These are phyloP conservation scores for Morpho deidamia DNA, from an alignment of 2,888 invertebrate genomes.

Conservation along the genomic window DNA sequence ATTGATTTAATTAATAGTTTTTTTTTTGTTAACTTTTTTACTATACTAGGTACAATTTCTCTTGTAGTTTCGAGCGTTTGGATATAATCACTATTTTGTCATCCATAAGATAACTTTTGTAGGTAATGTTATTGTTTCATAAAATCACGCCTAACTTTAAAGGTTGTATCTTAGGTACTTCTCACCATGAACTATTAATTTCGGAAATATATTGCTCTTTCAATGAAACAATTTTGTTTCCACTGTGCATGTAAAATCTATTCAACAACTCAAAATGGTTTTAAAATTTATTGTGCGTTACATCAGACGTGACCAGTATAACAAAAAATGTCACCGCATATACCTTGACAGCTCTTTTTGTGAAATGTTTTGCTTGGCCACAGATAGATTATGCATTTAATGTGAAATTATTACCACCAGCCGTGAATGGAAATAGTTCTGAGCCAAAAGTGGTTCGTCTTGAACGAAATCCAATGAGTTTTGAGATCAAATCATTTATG, in stretches of 20 bases:
- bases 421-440: conserved; percentile 26
- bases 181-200: too few species aligned
- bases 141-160: too few species aligned
- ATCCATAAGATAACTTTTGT: too few species aligned
- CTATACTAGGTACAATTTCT: too few species aligned
- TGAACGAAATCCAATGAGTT: conserved; percentile 27
- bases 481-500: conserved; percentile 24
- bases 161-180: too few species aligned
- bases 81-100: too few species aligned
- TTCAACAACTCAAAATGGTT: conserved; percentile 4
- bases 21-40: too few species aligned
- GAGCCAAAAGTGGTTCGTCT: conserved; percentile 30
- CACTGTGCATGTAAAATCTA: conserved; percentile 13
- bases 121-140: too few species aligned
- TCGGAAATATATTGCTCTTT: too few species aligned
- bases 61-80: too few species aligned
- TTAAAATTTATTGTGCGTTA: conserved; percentile 10
- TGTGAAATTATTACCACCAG: conserved; percentile 27
- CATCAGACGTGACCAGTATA: conserved; percentile 26
- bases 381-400: conserved; percentile 31
- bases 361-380: conserved; percentile 34
- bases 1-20: too few species aligned
- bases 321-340: conserved; percentile 31
- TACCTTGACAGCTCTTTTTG: conserved; percentile 25
- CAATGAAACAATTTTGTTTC: too few species aligned